phyloP scores from a whole-genome alignment of 1,140 invertebrate species.

The Coptotermes formosanus region DNA sequence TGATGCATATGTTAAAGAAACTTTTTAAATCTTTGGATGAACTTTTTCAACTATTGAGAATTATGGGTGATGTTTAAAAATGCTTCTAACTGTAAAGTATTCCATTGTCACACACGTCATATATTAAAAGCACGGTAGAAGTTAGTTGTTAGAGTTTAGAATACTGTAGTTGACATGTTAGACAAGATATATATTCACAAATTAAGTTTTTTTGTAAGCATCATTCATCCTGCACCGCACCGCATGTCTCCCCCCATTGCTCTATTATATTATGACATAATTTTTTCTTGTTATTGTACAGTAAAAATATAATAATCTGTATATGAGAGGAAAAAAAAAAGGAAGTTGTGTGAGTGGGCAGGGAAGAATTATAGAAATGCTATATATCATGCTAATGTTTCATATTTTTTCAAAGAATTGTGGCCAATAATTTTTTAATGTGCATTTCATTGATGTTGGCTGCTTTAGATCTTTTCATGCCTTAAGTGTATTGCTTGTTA shows the following conservation, averaged over 20 bases:
- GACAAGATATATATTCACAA: slow-evolving; percentile 32
- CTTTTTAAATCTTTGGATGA: not conserved
- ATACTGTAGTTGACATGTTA: slow-evolving; percentile 32
- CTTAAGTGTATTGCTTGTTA: slow-evolving; percentile 15
- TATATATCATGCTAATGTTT: slow-evolving; percentile 34
- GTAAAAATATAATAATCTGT: slow-evolving; percentile 30
- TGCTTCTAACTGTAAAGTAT: slow-evolving; percentile 28
- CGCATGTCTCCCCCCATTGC: not conserved
- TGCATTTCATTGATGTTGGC: slow-evolving; percentile 3
- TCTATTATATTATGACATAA: slow-evolving; percentile 24
- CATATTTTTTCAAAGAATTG: slow-evolving; percentile 17
- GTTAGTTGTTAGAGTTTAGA: slow-evolving; percentile 32
- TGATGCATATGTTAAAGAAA: slow-evolving; percentile 20
- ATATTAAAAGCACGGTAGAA: slow-evolving; percentile 29
- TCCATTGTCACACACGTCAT: slow-evolving; percentile 26
- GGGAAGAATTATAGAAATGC: slow-evolving; percentile 23
- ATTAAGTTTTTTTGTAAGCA: slow-evolving; percentile 31
- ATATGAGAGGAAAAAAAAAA: slow-evolving; percentile 26
- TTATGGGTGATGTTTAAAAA: slow-evolving; percentile 13
- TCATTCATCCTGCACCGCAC: slow-evolving; percentile 29
- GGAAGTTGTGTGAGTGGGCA: slow-evolving; percentile 20
- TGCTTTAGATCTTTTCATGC: slow-evolving; percentile 5
- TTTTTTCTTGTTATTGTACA: slow-evolving; percentile 36
- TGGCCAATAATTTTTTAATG: slow-evolving; percentile 20
- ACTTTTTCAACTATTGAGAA: slow-evolving; percentile 5